Base-by-base conservation (phyloP, 2,797 vertebrate genomes). In the Australoheros facetus region DNA sequence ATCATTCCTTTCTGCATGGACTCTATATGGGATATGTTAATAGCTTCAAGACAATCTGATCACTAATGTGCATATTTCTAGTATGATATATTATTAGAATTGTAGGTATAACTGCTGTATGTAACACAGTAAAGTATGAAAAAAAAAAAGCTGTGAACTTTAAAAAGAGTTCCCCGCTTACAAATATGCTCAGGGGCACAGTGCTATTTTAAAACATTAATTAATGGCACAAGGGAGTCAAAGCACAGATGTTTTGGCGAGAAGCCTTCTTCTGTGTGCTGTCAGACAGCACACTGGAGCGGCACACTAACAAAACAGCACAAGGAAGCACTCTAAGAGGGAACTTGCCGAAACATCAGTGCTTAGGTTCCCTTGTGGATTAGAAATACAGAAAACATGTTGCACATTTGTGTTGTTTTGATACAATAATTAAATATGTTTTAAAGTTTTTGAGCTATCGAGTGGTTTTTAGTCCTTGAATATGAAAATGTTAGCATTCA, bases 231-330 rank as follows among this genome's bases (percentile, higher is more conserved):
- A 62, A 53, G 79, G 87, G 82, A 87, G 71, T 71, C 3, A 34
- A 79, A 60, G 80, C 82, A 85, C 88, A 93, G 81, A 86, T 88
- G 88, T 89, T 82, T 78, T 39, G 12, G 60, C 12, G 16, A 79
- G 73, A 78, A 73, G 55, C 34, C 69, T 45, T 81, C 81, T 81
- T 77, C 78, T 66, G 70, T 23, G 55, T n/a, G 73, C 78, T 81
- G 78, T 85, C 88, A 91, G 73, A 78, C 73, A 85, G 77, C 70
- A 90, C 70, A 79, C 30, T 79, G 80, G 75, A 85, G 82, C 71
- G 12, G 54, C 78, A 79, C 71, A 53, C 37, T 71, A 56, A 78
- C 64, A 73, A 87, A 69, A 69, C 58, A n/a, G 69, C 77, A 87
- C 85, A 82, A 53, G 56, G 75, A 86, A 57, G 71, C 81, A 60